Percentiles rank a stretch among this genome's conserved stretches.
phyloP scores from a whole-genome alignment of 2,888 invertebrate genomes.

The Drosophila meridionalis region DNA sequence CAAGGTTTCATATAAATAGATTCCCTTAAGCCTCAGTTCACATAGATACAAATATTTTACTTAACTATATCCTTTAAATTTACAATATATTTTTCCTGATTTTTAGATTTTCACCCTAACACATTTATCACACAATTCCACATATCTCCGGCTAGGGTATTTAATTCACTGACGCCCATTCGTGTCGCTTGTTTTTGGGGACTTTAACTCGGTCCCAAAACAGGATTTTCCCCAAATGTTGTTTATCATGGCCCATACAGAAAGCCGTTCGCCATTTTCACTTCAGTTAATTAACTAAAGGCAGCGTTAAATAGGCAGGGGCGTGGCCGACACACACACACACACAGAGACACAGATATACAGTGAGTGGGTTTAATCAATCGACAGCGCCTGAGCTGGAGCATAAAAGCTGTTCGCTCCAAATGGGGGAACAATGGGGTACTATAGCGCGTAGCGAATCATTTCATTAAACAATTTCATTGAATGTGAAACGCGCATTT shows the following conservation, averaged over 20 bases:
- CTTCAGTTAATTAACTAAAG: conserved; percentile 79
- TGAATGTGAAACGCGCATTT: conserved; percentile 72
- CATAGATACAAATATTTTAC: neutral
- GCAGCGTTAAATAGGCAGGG: conserved; percentile 38
- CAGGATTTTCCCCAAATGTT: conserved; percentile 56
- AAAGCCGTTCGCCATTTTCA: conserved; percentile 70
- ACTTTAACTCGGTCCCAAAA: neutral
- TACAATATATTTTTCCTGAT: too few species aligned
- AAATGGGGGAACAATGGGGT: conserved; percentile 27
- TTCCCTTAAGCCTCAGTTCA: neutral
- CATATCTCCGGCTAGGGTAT: conserved; percentile 17
- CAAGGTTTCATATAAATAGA: neutral
- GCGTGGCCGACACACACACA: conserved; percentile 7
- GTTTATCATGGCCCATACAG: conserved; percentile 69
- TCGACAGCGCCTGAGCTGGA: conserved; percentile 41
- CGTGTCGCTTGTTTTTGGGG: neutral
- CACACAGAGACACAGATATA: conserved; percentile 2
- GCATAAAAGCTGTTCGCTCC: conserved; percentile 48
- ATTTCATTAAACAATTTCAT: conserved; percentile 78
- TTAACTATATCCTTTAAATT: neutral
- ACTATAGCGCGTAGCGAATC: conserved; percentile 55
- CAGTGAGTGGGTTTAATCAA: conserved; percentile 62
- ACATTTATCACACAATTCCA: neutral
- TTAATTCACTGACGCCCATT: conserved; percentile 11
- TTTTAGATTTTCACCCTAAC: neutral